Evolutionary conservation across 1,140 invertebrate genomes (phyloP), one percentile per base, ranked within the genome.

Genomic region (Palaemon carinicauda): DNA sequence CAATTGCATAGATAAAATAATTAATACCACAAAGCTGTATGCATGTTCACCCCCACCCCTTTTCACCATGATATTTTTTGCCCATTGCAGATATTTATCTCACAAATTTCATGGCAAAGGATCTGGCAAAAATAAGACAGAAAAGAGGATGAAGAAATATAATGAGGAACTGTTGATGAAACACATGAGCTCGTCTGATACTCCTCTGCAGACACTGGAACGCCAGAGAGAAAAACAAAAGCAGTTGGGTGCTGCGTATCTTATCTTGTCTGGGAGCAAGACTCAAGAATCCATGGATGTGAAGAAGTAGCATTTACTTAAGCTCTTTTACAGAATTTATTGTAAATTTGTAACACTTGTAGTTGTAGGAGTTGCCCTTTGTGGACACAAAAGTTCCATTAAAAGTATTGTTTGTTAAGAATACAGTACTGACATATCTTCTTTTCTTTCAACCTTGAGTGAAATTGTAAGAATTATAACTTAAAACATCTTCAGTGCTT

Each of bases 21-120:
- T 21, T 17, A 80, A 14, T 75, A 41, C 54, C 52, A 51, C 3
- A 51, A 51, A n/a, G n/a, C n/a, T n/a, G n/a, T n/a, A n/a, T n/a
- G n/a, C n/a, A n/a, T n/a, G n/a, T n/a, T n/a, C n/a, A n/a, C n/a
- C n/a, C n/a, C n/a, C n/a, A n/a, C n/a, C n/a, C 24, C 14, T 31
- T 77, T 52, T 19, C 19, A 9, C 60, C 3, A 41, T 14, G 10
- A 19, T 27, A 31, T 41, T 52, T 17, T 21, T 83, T 88, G 15
- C 12, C 80, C 12, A 89, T 89, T 85, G 9, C 88, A 94, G 96
- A 89, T 96, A 97, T 93, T 92, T 98, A 19, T 98, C 97, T 21
- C 98, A 99, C 91, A 98, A 99, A 92, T 99, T 99, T 92, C 99
- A 99, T 93, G 99, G 99, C 27, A 99, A 99, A 93, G 98, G 98